A percentile compares a stretch with the other conserved stretches of the same genome.
Evolutionary conservation across 2,888 invertebrate species (phyloP).

Genomic region (Hirtodrosophila histrioides): DNA sequence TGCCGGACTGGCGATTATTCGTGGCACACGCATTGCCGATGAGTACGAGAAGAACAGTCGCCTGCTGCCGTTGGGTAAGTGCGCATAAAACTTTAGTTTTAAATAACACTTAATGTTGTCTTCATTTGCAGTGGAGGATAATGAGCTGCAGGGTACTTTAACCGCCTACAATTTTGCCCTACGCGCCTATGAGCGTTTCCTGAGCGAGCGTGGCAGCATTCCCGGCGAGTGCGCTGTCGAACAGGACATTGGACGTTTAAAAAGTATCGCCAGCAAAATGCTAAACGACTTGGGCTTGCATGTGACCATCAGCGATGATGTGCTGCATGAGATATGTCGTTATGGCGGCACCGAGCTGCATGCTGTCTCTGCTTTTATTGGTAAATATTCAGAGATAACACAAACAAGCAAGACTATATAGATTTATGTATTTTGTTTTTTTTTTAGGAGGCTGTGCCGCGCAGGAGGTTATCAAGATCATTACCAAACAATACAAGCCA

Average conservation of each 20-base stretch:
- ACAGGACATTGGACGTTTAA: constrained; percentile 94
- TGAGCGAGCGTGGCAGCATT: constrained; percentile 93
- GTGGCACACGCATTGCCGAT: constrained; percentile 91
- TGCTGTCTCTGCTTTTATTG: constrained; percentile 95
- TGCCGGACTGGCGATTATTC: constrained; percentile 90
- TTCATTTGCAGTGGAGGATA: constrained; percentile 86
- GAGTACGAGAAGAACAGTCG: constrained; percentile 90
- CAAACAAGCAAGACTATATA: too few species aligned
- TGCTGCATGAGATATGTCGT: constrained; percentile 96
- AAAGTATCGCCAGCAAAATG: constrained; percentile 89
- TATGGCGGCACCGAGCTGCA: constrained; percentile 98
- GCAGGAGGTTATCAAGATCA: constrained; percentile 97
- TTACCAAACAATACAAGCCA: constrained; percentile 98
- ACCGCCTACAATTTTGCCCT: constrained; percentile 95
- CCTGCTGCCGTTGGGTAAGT: constrained; percentile 86
- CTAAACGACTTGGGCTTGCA: constrained; percentile 93
- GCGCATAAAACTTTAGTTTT: background rate
- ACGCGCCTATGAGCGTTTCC: constrained; percentile 95
- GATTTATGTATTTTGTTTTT: background rate
- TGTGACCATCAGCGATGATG: constrained; percentile 94
- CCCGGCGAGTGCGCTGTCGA: constrained; percentile 96
- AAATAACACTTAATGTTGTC: background rate
- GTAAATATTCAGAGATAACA: constrained; percentile 79
- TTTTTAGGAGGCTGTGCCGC: constrained; percentile 93
- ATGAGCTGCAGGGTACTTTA: constrained; percentile 93